Conservation (phyloP, 2,113 vertebrate species). For the Meles meles region DNA sequence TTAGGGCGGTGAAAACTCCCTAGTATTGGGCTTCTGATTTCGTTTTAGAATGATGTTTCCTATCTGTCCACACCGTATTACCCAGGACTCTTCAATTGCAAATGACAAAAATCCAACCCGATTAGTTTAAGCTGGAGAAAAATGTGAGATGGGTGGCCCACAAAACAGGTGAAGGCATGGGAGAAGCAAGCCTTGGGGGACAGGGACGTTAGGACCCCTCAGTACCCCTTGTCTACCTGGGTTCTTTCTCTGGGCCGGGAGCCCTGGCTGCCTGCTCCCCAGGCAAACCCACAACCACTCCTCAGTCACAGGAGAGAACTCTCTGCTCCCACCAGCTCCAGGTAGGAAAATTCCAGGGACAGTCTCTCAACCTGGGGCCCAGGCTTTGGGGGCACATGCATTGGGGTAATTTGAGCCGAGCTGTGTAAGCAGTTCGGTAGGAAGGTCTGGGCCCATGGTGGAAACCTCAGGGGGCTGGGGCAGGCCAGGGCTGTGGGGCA, state of each 20-base stretch:
- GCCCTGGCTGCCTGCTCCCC: background rate
- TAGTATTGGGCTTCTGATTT: too few relatives aligned
- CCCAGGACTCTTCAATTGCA: background rate
- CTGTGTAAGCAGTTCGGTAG: background rate
- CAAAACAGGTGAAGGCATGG: background rate
- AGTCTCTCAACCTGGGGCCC: too few relatives aligned
- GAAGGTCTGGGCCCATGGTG: background rate
- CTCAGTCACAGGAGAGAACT: background rate
- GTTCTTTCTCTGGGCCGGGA: background rate
- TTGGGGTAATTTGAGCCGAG: background rate
- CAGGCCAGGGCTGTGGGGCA: background rate
- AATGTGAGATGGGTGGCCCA: background rate
- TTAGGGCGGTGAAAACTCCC: too few relatives aligned
- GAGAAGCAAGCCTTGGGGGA: too few relatives aligned
- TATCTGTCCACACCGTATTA: background rate
- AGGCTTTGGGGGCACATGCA: too few relatives aligned
- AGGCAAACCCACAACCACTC: background rate
- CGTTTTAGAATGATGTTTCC: background rate
- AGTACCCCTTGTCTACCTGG: background rate
- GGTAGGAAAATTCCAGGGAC: background rate
- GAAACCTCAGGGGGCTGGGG: background rate
- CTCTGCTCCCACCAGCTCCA: background rate
- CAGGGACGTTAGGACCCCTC: background rate
- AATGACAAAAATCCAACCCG: background rate
- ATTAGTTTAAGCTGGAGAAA: background rate